These are phyloP conservation scores for Seriola dumerili DNA, from an alignment of 2,113 vertebrate genomes.

Conservation along the genomic window DNA sequence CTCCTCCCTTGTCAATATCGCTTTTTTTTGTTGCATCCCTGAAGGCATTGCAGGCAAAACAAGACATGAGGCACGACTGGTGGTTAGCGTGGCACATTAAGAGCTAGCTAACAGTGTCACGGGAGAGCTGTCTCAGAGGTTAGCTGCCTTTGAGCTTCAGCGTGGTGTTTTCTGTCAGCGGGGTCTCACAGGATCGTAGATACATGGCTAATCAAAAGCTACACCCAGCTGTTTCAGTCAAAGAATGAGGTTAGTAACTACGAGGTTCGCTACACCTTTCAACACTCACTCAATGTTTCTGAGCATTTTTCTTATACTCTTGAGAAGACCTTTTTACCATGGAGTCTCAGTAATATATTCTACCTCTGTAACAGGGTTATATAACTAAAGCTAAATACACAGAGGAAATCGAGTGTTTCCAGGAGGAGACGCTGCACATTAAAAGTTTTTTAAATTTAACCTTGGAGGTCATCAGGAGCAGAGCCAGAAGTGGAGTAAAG, in stretches of 20 bases:
- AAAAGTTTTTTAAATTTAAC: slow-evolving; percentile 3
- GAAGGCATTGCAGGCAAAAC: slow-evolving; percentile 27
- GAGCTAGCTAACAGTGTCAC: slow-evolving; percentile 27
- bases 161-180: slow-evolving; percentile 32
- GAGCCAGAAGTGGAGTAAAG: not conserved
- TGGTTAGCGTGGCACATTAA: slow-evolving; percentile 21
- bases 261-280: not conserved
- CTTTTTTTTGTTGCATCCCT: slow-evolving; percentile 33
- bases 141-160: slow-evolving; percentile 54
- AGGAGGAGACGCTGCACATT: slow-evolving; percentile 3
- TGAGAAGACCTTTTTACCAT: not conserved
- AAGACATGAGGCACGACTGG: slow-evolving; percentile 26
- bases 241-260: slow-evolving; percentile 2
- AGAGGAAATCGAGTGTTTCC: not conserved
- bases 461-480: slow-evolving; percentile 17
- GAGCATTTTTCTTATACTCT: not conserved
- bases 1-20: slow-evolving; percentile 18
- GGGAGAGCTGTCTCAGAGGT: slow-evolving; percentile 44
- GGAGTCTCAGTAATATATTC: not conserved
- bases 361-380: slow-evolving; percentile 1
- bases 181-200: slow-evolving; percentile 7
- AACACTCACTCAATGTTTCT: not conserved
- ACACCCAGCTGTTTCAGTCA: slow-evolving; percentile 13
- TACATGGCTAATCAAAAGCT: slow-evolving; percentile 41
- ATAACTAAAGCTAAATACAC: not conserved